Evolutionary conservation across 2,113 vertebrate species (phyloP).

Genomic region (Eurystomus gularis): DNA sequence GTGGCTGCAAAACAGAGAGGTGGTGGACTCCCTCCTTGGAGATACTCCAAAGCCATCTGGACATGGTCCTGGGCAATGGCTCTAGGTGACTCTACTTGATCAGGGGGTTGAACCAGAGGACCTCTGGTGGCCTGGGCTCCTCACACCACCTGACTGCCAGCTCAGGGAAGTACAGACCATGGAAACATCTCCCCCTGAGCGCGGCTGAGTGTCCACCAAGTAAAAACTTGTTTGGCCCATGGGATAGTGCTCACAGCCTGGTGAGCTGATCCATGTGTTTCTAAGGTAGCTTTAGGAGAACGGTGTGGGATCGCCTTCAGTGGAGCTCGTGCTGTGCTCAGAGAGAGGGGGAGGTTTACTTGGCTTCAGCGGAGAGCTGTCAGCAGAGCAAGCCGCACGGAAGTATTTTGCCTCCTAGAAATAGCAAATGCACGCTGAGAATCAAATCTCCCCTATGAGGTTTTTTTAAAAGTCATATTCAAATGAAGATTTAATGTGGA

Average conservation of each 20-base stretch:
- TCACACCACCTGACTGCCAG: fast-evolving
- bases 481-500: constrained; percentile 41
- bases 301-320: not conserved
- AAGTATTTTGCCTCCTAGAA: not conserved
- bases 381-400: not conserved
- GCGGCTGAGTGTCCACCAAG: not conserved
- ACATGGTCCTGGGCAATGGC: not conserved
- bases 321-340: fast-evolving
- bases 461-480: not conserved
- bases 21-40: not conserved
- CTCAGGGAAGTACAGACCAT: fast-evolving
- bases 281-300: not conserved
- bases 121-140: not conserved
- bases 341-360: not conserved
- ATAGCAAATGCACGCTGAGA: not conserved
- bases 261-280: not conserved
- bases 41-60: not conserved
- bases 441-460: not conserved
- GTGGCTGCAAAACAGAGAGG: not conserved
- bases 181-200: not conserved
- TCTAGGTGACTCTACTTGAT: not conserved
- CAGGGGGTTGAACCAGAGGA: not conserved
- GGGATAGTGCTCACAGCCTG: fast-evolving
- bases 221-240: not conserved
- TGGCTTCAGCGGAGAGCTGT: not conserved